Percentiles rank a stretch among this genome's conserved stretches.
phyloP scores from a whole-genome alignment of 2,113 vertebrate species.

The Glareola pratincola region DNA sequence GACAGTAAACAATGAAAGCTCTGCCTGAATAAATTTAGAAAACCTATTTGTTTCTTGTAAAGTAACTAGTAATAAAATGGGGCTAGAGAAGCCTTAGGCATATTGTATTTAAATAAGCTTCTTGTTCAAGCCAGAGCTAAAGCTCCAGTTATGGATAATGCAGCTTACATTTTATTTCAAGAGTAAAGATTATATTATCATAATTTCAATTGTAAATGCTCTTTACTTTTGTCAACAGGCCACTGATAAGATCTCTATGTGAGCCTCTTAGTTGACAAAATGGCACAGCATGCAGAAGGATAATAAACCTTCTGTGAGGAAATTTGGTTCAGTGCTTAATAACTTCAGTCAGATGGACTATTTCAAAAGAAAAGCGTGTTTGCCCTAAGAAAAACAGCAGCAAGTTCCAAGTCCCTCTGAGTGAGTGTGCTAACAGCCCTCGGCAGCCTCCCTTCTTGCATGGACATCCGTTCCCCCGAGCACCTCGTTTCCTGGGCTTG shows the following conservation, averaged over 20 bases:
- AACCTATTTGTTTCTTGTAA: conserved; percentile 14
- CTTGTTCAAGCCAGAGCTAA: conserved; percentile 16
- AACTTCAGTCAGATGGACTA: neutral
- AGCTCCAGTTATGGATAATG: conserved; percentile 19
- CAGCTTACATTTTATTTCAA: conserved; percentile 13
- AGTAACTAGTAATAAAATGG: neutral
- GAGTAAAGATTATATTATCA: conserved; percentile 34
- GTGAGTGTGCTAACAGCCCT: neutral
- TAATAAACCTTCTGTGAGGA: neutral
- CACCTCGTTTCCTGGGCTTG: neutral
- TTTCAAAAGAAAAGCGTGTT: neutral
- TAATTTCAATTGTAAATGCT: conserved; percentile 52
- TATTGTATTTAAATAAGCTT: conserved; percentile 26
- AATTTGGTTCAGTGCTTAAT: neutral
- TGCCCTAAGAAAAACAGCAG: neutral
- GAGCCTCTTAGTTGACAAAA: conserved; percentile 13
- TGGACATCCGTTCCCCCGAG: accelerated
- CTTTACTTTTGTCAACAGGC: conserved; percentile 7
- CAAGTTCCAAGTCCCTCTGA: accelerated
- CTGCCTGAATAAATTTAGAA: neutral
- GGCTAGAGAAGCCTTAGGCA: neutral
- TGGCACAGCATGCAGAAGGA: neutral
- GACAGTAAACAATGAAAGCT: neutral
- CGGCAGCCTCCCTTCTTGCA: neutral
- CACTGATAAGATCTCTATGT: neutral